These are phyloP conservation scores for Campylomormyrus tamandua DNA, from an alignment of 2,113 vertebrate genomes.

Conservation along the genomic window DNA sequence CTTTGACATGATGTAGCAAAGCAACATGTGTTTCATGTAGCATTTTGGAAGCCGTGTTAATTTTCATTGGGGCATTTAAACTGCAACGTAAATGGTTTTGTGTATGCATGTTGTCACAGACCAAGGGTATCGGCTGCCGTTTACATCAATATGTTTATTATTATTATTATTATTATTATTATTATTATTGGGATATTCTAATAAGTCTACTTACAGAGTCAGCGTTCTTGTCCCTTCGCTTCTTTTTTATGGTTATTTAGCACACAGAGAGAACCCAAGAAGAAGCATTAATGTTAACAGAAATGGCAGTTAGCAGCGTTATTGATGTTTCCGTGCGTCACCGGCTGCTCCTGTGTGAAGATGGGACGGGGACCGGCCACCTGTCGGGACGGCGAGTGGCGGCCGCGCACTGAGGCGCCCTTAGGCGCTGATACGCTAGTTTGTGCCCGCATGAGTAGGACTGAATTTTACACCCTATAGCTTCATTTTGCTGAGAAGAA, in stretches of 20 bases:
- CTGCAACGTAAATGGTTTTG: slow-evolving; percentile 49
- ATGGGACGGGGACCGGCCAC: neutral
- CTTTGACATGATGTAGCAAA: slow-evolving; percentile 69
- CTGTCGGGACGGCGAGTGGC: slow-evolving; percentile 19
- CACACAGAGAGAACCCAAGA: neutral
- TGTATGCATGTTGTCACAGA: slow-evolving; percentile 67
- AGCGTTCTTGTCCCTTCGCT: neutral
- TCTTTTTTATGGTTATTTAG: slow-evolving; percentile 7
- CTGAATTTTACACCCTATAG: slow-evolving; percentile 59
- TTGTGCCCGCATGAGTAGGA: slow-evolving; percentile 75
- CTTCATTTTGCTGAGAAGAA: slow-evolving; percentile 59
- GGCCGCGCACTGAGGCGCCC: slow-evolving; percentile 50
- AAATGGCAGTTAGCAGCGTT: neutral
- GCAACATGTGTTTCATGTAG: slow-evolving; percentile 59
- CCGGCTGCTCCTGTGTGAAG: neutral
- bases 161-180: neutral
- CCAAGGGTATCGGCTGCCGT: slow-evolving; percentile 57
- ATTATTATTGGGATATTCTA: neutral
- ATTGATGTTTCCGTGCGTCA: neutral
- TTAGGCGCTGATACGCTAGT: slow-evolving; percentile 65
- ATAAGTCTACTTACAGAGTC: neutral
- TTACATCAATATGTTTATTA: slow-evolving; percentile 23
- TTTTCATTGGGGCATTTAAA: slow-evolving; percentile 37
- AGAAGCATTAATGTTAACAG: neutral
- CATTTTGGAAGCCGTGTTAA: slow-evolving; percentile 57